Base-by-base conservation (phyloP, 2,888 invertebrate genomes). In the Idaea straminata region DNA sequence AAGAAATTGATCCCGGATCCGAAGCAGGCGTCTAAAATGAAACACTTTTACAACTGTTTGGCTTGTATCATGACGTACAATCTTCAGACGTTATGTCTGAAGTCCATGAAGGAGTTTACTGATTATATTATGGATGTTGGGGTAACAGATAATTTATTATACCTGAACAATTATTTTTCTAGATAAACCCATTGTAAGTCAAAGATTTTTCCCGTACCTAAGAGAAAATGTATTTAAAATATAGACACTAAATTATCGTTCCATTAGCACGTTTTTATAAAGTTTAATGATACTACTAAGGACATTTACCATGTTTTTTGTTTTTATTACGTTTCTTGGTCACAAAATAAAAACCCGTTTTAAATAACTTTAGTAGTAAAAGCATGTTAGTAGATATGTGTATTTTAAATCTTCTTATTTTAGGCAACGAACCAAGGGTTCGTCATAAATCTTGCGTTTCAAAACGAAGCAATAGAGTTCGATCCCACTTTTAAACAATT, bases 11-110 rank as follows among this genome's bases (percentile, higher is more conserved):
- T 97, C 64, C 96, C 97, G 0, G 95, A 95, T 70, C 93, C 95
- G 0, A 92, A 94, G 62, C 95, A 96, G 72, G 94, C 93, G 16
- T 93, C 93, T 15, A 94, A 95, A 81, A 94, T 96, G 84, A 95
- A 94, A 74, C 95, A 95, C 61, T 98, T 98, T 86, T 98, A 96
- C 83, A 96, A 98, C 83, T 96, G 97, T 76, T 95, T 98, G 1
- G 96, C 96, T 0, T 95, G 96, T 36, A 92, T 98, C 59, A 98
- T 98, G 98, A 97, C 97, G 0, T 95, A 95, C 76, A 97, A 98
- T 77, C 89, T 99, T 66, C 97, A 98, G 83, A 95, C 95, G 34
- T 85, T 98, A 47, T 97, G 97, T 73, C 90, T 97, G 59, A 94
- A 95, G 75, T 98, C 98, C 5, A 94, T 98, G 77, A 91, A 94